Evolutionary conservation across 92 coral and sea anemone genomes (phyloP).

Genomic region (Chrysogorgia sp.): DNA sequence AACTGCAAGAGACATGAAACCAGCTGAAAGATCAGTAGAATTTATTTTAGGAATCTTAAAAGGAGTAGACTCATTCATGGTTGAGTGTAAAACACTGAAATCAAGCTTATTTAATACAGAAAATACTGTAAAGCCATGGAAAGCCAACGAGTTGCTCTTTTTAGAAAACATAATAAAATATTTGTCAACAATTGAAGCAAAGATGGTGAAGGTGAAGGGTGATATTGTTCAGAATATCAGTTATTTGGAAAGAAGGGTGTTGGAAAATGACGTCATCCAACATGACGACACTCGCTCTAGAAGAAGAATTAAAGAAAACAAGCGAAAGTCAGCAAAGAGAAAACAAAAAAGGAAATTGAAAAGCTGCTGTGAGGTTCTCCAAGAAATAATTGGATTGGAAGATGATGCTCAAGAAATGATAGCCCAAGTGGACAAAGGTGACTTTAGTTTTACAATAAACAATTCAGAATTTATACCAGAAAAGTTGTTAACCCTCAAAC

Average conservation of each 20-base stretch:
- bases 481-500: conserved; percentile 32
- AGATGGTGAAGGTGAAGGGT: conserved; percentile 42
- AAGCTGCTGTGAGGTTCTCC: conserved; percentile 31
- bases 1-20: conserved; percentile 43
- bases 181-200: conserved; percentile 30
- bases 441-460: conserved; percentile 37
- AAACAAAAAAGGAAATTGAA: conserved; percentile 22
- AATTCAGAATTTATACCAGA: conserved; percentile 21
- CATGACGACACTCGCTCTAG: conserved; percentile 34
- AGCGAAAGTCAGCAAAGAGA: conserved; percentile 34
- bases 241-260: conserved; percentile 43
- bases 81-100: conserved; percentile 31
- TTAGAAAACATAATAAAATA: conserved; percentile 38
- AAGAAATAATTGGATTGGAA: conserved; percentile 36
- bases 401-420: conserved; percentile 41
- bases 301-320: conserved; percentile 50
- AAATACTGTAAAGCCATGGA: conserved; percentile 45
- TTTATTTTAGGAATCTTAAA: conserved; percentile 41
- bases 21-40: conserved; percentile 46
- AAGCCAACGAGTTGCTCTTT: conserved; percentile 54
- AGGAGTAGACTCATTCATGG: conserved; percentile 20
- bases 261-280: conserved; percentile 50
- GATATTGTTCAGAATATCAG: conserved; percentile 41
- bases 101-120: conserved; percentile 36
- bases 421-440: conserved; percentile 17